Evolutionary conservation across 2,113 vertebrate genomes (phyloP), one percentile per base, ranked within the genome.

Genomic region (Nerophis ophidion): DNA sequence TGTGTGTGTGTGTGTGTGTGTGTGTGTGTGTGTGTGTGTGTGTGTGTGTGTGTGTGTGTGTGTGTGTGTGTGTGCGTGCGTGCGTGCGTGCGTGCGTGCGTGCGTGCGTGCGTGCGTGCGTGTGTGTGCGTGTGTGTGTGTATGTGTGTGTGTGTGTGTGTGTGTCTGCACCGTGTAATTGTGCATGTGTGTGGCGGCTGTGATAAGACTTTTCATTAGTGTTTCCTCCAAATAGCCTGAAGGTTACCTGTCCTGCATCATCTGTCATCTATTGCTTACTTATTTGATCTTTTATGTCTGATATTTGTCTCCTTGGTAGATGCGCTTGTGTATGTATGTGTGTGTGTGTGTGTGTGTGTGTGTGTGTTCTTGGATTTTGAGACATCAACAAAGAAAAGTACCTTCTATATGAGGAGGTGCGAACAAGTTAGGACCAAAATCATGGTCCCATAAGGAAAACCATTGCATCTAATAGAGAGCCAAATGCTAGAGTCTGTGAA

Each of bases 131-230:
- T 48, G 11, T 48, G 40, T 9, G 40, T 11, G 40, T 35, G 7
- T n/a, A 26, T 60, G 42, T 60, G 57, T 54, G 57, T 45, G 48
- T 52, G 9, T 62, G n/a, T 53, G 40, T 10, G 14, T 38, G 40
- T 48, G 11, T 48, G 40, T 9, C 10, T 44, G 10, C 10, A 11
- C 40, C 4, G 40, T 11, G 40, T 11, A 12, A 44, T 12, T 12
- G 40, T 44, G 40, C 40, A 12, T 44, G 40, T 44, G 62, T 45
- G 60, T 59, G 54, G 10, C 48, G 65, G 38, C 56, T 65, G 62
- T 66, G 72, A 84, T 77, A 72, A 80, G 71, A 66, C 70, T 73
- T 82, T 82, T 84, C 74, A 80, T 82, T 75, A 72, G 76, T 74
- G 78, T 80, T 84, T 72, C 55, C 70, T 60, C 59, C 57, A 76